Evolutionary conservation across 1,140 invertebrate genomes (phyloP).

Genomic region (Catajapyx aquilonaris): DNA sequence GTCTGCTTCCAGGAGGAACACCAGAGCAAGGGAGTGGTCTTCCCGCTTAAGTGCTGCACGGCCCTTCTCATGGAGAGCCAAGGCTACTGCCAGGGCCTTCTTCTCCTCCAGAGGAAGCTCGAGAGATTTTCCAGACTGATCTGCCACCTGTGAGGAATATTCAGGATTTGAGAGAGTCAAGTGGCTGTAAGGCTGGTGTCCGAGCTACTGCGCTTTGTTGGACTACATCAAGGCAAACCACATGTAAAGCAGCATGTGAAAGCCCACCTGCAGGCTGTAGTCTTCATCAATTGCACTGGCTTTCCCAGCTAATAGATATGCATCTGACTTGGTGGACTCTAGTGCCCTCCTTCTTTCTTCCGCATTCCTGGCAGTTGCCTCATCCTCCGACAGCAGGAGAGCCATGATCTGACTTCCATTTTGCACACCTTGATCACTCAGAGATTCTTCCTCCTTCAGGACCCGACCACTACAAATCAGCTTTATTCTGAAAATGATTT

Average conservation of each 20-base stretch:
- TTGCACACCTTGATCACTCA: conserved; percentile 34
- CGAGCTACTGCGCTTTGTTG: conserved; percentile 11
- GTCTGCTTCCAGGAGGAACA: conserved; percentile 53
- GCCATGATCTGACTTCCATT: conserved; percentile 45
- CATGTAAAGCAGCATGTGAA: background rate
- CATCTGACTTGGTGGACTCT: conserved; percentile 29
- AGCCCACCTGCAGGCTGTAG: too few relatives aligned
- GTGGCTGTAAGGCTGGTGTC: too few relatives aligned
- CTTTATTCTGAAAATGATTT: conserved; percentile 32
- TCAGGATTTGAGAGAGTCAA: too few relatives aligned
- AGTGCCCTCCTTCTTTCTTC: conserved; percentile 24
- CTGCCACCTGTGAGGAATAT: conserved; percentile 39
- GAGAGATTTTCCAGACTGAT: conserved; percentile 48
- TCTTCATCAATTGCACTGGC: conserved; percentile 3
- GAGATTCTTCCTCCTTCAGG: conserved; percentile 24
- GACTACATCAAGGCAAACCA: background rate
- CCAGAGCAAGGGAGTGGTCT: conserved; percentile 40
- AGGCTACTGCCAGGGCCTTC: conserved; percentile 40
- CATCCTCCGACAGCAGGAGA: conserved; percentile 33
- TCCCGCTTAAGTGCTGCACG: conserved; percentile 35
- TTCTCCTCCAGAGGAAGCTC: conserved; percentile 40
- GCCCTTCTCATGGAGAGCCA: conserved; percentile 57
- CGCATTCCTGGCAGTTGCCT: too few relatives aligned
- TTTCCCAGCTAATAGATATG: conserved; percentile 16
- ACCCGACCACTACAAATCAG: conserved; percentile 41